A percentile compares a stretch with the other conserved stretches of the same genome.
These are phyloP conservation scores for Rotaria magnacalcarata DNA, from an alignment of 2,888 invertebrate genomes.

Conservation along the genomic window DNA sequence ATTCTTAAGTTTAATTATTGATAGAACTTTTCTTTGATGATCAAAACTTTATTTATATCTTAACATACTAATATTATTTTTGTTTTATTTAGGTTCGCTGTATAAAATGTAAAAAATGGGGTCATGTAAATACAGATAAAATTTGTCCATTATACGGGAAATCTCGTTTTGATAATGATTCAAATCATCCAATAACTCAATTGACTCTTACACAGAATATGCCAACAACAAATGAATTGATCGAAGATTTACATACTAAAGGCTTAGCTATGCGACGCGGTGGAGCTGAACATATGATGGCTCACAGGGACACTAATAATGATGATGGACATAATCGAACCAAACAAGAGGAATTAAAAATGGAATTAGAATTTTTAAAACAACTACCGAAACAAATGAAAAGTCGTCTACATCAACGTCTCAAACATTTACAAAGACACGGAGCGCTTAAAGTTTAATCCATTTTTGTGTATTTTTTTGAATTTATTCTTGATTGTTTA, in stretches of 20 bases:
- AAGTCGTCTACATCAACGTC: not conserved
- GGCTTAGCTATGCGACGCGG: not conserved
- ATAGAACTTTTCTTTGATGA: no score
- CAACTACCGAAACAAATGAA: not conserved
- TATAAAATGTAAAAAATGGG: slow-evolving; percentile 98
- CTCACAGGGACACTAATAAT: not conserved
- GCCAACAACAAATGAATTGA: not conserved
- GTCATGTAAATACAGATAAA: slow-evolving; percentile 85
- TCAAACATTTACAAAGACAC: not conserved
- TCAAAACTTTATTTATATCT: no score
- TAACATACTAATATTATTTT: no score
- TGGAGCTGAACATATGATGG: not conserved
- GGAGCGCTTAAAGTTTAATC: not conserved
- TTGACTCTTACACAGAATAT: not conserved
- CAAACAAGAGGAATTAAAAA: not conserved
- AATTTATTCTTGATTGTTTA: not conserved
- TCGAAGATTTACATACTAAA: not conserved
- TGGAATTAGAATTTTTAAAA: slow-evolving; percentile 1
- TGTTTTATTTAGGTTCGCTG: slow-evolving; percentile 73
- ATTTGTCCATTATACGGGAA: slow-evolving; percentile 79
- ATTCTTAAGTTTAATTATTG: no score
- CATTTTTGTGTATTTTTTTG: not conserved
- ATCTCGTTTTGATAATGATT: slow-evolving; percentile 41
- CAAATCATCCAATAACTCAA: not conserved
- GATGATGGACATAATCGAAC: no score